Percentiles rank a stretch among this genome's conserved stretches.
Evolutionary conservation across 2,113 vertebrate species (phyloP).

Genomic region (Esox niger): DNA sequence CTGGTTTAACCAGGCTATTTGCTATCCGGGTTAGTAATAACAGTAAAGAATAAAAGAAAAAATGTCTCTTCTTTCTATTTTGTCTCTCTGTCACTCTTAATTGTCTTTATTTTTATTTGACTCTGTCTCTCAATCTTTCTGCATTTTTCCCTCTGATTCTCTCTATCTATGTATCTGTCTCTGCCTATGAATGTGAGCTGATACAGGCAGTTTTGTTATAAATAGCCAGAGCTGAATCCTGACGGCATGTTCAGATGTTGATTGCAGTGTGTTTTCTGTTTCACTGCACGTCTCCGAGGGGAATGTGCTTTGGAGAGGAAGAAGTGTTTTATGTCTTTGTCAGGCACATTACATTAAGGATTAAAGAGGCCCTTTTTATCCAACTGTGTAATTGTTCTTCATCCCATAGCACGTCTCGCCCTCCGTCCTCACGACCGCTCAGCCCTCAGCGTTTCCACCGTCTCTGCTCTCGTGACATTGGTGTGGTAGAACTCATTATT

Average conservation of each 20-base stretch:
- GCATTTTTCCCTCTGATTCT: too few species aligned
- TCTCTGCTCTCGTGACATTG: background rate
- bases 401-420: background rate
- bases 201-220: too few species aligned
- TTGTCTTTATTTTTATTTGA: too few species aligned
- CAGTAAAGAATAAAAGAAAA: too few species aligned
- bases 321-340: background rate
- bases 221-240: background rate
- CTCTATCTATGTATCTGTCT: too few species aligned
- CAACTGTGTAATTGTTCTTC: background rate
- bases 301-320: background rate
- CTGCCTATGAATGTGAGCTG: too few species aligned
- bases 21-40: too few species aligned
- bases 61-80: too few species aligned
- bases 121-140: too few species aligned
- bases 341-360: background rate
- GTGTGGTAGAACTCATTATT: background rate
- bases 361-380: background rate
- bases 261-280: background rate
- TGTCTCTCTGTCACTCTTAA: too few species aligned
- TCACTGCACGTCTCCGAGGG: background rate
- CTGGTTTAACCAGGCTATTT: too few species aligned
- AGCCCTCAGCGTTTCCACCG: background rate
- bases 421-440: background rate
- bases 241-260: background rate